A percentile compares a stretch with the other conserved stretches of the same genome.
These are phyloP conservation scores for Eudasyphora cyanicolor DNA, from an alignment of 2,888 invertebrate species.

Conservation along the genomic window DNA sequence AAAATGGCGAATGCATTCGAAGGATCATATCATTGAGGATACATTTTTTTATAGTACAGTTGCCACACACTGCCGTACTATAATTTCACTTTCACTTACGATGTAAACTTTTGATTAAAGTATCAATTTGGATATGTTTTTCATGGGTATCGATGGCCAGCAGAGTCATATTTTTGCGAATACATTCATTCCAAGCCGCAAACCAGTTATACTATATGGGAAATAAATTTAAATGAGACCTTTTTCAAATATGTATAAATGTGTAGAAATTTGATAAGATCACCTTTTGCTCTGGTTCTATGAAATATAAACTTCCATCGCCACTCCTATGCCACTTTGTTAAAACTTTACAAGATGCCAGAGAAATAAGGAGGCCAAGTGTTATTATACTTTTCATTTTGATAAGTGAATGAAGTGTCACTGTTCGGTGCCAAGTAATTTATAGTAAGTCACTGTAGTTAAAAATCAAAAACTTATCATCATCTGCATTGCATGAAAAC, in stretches of 20 bases:
- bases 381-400: neutral
- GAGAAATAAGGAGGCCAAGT: neutral
- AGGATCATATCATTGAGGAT: too few species aligned
- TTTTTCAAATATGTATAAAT: neutral
- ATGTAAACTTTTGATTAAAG: neutral
- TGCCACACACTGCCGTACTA: too few species aligned
- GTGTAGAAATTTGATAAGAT: neutral
- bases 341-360: neutral
- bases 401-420: neutral
- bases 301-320: constrained; percentile 53
- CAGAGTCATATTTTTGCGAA: constrained; percentile 36
- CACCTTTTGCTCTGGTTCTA: constrained; percentile 46
- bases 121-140: constrained; percentile 30
- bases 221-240: neutral
- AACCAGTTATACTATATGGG: constrained; percentile 26
- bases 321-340: constrained; percentile 42
- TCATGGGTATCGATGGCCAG: constrained; percentile 14
- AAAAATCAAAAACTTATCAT: too few species aligned
- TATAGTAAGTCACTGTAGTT: too few species aligned
- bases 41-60: too few species aligned
- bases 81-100: neutral
- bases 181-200: constrained; percentile 37
- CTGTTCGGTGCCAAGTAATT: too few species aligned
- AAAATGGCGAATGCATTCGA: too few species aligned
- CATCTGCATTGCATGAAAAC: too few species aligned